Conservation (phyloP, 2,113 vertebrate species). For the Furnarius figulus region DNA sequence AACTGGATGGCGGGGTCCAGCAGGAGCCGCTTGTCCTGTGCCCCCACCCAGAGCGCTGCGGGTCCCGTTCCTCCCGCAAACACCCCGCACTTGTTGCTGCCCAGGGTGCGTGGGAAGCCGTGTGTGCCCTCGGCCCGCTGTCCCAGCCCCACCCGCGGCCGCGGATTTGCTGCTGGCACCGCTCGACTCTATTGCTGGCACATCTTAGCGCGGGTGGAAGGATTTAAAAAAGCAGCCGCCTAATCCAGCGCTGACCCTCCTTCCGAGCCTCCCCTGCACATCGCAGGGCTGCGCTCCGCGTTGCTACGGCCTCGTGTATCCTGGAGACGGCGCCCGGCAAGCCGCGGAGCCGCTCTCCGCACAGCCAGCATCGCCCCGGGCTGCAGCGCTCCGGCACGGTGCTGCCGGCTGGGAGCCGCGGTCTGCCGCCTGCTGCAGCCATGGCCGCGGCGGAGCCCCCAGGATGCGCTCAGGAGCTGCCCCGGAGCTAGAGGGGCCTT, state of each 20-base stretch:
- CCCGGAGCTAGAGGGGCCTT: constrained; percentile 18
- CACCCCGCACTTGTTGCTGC: neutral
- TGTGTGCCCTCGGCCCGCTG: rapidly evolving
- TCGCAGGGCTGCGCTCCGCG: neutral
- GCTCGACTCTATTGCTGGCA: neutral
- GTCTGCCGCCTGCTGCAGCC: no score
- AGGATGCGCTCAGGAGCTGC: neutral
- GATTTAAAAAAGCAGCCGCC: neutral
- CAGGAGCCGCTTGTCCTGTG: rapidly evolving
- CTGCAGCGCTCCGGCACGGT: constrained; percentile 23
- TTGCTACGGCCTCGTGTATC: constrained; percentile 68
- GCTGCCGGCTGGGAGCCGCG: no score
- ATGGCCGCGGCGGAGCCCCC: neutral
- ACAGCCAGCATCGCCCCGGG: constrained; percentile 36
- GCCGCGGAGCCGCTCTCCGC: constrained; percentile 60
- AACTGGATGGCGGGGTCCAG: rapidly evolving
- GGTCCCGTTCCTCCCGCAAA: rapidly evolving
- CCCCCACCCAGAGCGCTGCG: rapidly evolving
- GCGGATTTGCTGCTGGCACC: neutral
- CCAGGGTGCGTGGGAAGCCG: rapidly evolving
- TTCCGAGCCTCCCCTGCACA: neutral
- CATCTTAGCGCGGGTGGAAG: neutral
- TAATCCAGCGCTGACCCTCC: neutral
- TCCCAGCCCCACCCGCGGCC: neutral
- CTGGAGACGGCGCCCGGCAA: constrained; percentile 69